Evolutionary conservation across 1,140 invertebrate genomes (phyloP).

Genomic region (Drosophila busckii): DNA sequence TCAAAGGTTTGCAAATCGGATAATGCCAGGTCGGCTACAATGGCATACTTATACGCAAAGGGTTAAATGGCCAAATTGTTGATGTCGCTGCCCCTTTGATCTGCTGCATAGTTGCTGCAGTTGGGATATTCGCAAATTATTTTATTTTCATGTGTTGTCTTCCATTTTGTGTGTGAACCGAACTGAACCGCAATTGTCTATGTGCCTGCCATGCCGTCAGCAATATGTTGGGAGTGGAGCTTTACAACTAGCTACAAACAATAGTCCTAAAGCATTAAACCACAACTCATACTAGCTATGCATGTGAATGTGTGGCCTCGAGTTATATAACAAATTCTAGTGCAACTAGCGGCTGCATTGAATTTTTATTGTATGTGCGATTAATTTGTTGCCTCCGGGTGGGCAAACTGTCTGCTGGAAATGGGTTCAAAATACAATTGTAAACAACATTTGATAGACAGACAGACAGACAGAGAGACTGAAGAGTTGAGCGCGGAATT

Average conservation of each 20-base stretch:
- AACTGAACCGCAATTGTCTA: too few relatives aligned
- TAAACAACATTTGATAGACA: slow-evolving; percentile 71
- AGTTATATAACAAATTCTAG: too few relatives aligned
- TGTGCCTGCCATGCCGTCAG: too few relatives aligned
- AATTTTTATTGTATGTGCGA: slow-evolving; percentile 71
- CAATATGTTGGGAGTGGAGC: too few relatives aligned
- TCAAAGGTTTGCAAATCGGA: slow-evolving; percentile 53
- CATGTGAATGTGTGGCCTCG: too few relatives aligned
- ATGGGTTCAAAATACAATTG: slow-evolving; percentile 42
- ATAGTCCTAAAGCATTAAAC: too few relatives aligned
- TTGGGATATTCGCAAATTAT: slow-evolving; percentile 33
- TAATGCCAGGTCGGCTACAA: slow-evolving; percentile 52
- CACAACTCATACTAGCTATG: too few relatives aligned
- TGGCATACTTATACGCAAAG: slow-evolving; percentile 42
- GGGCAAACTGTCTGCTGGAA: slow-evolving; percentile 4
- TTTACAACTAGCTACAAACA: too few relatives aligned
- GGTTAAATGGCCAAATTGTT: slow-evolving; percentile 53
- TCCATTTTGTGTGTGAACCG: too few relatives aligned
- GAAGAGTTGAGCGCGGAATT: slow-evolving; percentile 39
- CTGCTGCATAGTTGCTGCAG: slow-evolving; percentile 11
- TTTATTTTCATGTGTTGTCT: too few relatives aligned
- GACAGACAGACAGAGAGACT: slow-evolving; percentile 44
- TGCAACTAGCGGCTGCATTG: slow-evolving; percentile 59
- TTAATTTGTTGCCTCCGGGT: slow-evolving; percentile 67
- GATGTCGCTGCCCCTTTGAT: slow-evolving; percentile 44